Percentiles rank a stretch among this genome's conserved stretches.
Conservation (phyloP, 92 coral and sea anemone genomes). For the Epizoanthus rinbou region DNA sequence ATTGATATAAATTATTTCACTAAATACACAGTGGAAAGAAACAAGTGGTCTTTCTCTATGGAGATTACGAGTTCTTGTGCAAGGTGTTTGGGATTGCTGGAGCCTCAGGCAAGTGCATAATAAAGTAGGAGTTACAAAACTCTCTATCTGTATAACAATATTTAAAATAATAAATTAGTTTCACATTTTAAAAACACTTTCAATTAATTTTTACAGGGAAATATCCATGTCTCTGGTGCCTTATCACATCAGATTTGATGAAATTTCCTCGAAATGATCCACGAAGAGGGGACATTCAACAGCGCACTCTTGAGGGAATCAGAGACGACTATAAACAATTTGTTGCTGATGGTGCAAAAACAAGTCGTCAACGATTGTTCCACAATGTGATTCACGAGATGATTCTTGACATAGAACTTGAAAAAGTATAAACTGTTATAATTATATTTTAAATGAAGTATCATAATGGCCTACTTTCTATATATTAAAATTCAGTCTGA, state of each 20-base stretch:
- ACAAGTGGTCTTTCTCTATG: slow-evolving; percentile 48
- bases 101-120: slow-evolving; percentile 46
- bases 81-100: slow-evolving; percentile 51
- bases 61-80: slow-evolving; percentile 49
- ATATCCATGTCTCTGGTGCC: slow-evolving; percentile 33
- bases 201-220: slow-evolving; percentile 8
- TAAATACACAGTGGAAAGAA: slow-evolving; percentile 34
- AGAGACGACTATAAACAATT: slow-evolving; percentile 18
- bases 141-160: no score
- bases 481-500: no score
- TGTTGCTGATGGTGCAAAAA: slow-evolving; percentile 27
- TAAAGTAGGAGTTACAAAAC: background rate
- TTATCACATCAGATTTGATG: slow-evolving; percentile 9
- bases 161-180: no score
- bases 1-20: slow-evolving; percentile 1
- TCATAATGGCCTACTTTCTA: no score
- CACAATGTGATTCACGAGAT: slow-evolving; percentile 34
- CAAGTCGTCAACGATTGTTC: slow-evolving; percentile 26
- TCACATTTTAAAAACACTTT: no score
- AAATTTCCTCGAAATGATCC: slow-evolving; percentile 34
- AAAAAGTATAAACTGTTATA: background rate
- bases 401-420: slow-evolving; percentile 35
- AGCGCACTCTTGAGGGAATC: slow-evolving; percentile 17
- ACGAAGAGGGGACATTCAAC: background rate
- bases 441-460: background rate